Evolutionary conservation across 2,113 vertebrate species (phyloP).

Genomic region (Pangasianodon hypophthalmus): DNA sequence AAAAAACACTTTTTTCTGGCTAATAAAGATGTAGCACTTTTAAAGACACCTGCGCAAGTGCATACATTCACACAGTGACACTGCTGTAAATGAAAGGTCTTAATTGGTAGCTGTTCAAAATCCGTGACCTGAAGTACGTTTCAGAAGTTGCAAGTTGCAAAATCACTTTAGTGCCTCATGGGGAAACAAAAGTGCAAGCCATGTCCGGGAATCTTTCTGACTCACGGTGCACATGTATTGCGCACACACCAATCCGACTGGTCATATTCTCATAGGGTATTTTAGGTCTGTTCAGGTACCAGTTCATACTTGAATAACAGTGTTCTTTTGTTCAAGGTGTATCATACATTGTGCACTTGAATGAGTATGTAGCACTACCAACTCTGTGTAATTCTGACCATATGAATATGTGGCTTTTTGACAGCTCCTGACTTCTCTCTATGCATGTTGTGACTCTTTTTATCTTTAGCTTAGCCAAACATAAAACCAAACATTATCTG

Average conservation of each 20-base stretch:
- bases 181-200: conserved; percentile 5
- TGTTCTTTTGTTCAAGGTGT: conserved; percentile 10
- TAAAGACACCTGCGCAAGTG: neutral
- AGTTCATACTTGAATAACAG: conserved; percentile 22
- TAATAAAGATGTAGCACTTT: neutral
- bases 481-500: neutral
- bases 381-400: neutral
- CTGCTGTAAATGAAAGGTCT: neutral
- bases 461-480: neutral
- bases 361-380: neutral
- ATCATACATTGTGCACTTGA: neutral
- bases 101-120: conserved; percentile 5
- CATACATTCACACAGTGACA: neutral
- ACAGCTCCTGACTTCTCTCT: neutral
- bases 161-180: conserved; percentile 33
- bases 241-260: neutral
- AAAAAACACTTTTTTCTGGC: neutral
- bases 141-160: conserved; percentile 18
- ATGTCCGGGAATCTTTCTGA: conserved; percentile 38
- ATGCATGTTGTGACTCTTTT: neutral
- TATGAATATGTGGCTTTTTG: conserved; percentile 15
- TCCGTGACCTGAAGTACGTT: neutral
- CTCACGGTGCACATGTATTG: conserved; percentile 16
- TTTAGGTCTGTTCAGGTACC: conserved; percentile 25
- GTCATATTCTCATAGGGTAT: conserved; percentile 13